Base-by-base conservation (phyloP, 2,888 invertebrate species). In the Portevinia maculata region DNA sequence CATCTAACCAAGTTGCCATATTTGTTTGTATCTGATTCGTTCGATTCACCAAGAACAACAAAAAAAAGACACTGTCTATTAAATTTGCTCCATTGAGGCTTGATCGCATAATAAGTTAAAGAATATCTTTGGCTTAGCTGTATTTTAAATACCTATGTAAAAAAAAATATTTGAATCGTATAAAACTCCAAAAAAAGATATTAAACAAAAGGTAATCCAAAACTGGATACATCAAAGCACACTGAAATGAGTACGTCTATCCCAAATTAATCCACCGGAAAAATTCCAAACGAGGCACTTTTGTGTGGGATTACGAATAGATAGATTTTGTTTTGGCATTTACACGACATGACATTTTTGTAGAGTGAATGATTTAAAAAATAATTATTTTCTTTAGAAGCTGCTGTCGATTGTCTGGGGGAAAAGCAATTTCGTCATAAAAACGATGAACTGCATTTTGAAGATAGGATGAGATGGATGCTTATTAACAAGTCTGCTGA, bases 41-140 rank as follows among this genome's bases (percentile, higher is more conserved):
- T n/a, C n/a, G n/a, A n/a, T n/a, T n/a, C n/a, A n/a, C n/a, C n/a
- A n/a, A n/a, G n/a, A n/a, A n/a, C n/a, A 24, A 24, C 24, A 24
- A 24, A 5, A 44, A 44, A 44, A 39, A 39, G 19, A 41, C 8
- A 41, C 21, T 48, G 48, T 62, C 37, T 13, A 30, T 46, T 34
- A 60, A 60, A 34, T 19, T 1, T 34, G 5, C 11, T 28, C 30
- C 30, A 28, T 15, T n/a, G n/a, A 7, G 5, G 11, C 30, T 1
- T 11, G 9, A 7, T 32, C 6, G 32, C 11, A 11, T 6, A 50
- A n/a, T 28, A 24, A 11, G 2, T 37, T 15, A n/a, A n/a, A 13
- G 8, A 32, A 46, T 46, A n/a, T 32, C 19, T 11, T 15, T 34
- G 19, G 34, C 34, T 15, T 21, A 34, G 1, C 24, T 32, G 11